Percentiles rank a stretch among this genome's conserved stretches.
Evolutionary conservation across 2,888 invertebrate species (phyloP).

Genomic region (Mongoloraphidia duomilia): DNA sequence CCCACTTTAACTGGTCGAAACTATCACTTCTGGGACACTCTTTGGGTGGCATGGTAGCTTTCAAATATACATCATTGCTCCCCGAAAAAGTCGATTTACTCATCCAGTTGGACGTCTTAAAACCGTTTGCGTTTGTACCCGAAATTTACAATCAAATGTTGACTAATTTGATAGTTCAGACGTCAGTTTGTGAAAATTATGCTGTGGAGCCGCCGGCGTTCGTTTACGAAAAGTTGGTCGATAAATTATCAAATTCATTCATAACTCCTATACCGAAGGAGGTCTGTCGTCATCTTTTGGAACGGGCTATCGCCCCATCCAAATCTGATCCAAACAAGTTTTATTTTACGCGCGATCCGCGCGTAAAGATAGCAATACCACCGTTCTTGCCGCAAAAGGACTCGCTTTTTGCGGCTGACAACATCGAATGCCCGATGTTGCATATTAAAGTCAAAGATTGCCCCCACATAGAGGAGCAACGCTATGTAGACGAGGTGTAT

Average conservation of each 20-base stretch:
- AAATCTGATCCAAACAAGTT: not conserved
- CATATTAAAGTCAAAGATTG: not conserved
- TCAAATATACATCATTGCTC: not conserved
- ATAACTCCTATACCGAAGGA: not conserved
- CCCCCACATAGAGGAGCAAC: not conserved
- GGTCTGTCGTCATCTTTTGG: not conserved
- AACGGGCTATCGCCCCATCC: not conserved
- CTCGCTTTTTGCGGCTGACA: not conserved
- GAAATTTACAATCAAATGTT: not conserved
- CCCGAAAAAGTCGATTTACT: not conserved
- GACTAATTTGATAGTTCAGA: not conserved
- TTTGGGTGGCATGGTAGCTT: not conserved
- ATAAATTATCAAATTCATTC: not conserved
- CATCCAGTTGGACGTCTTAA: not conserved
- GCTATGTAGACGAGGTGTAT: constrained; percentile 5
- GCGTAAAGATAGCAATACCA: not conserved
- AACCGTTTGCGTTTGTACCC: not conserved
- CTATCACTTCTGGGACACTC: not conserved
- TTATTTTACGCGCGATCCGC: not conserved
- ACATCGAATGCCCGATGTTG: not conserved
- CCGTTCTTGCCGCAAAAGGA: too few relatives aligned
- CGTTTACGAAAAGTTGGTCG: too few relatives aligned
- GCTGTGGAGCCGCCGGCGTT: not conserved
- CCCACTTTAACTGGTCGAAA: not conserved
- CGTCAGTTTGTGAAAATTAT: too few relatives aligned